Evolutionary conservation across 1,140 invertebrate genomes (phyloP).

Genomic region (Brevipalpus yothersi): DNA sequence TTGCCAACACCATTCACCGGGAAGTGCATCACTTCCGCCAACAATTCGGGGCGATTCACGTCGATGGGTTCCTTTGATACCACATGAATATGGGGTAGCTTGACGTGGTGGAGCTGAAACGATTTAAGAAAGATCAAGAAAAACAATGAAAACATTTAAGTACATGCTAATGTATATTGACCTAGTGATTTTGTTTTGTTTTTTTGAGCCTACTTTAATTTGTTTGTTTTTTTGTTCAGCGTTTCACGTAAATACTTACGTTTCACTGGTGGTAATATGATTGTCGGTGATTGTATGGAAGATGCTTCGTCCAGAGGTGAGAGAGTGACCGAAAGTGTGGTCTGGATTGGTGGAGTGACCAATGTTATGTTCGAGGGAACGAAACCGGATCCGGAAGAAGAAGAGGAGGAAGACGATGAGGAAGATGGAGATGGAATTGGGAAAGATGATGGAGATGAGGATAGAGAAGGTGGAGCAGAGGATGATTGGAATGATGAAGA

Average conservation of each 20-base stretch:
- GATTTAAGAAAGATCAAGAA: neutral
- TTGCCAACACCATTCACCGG: slow-evolving; percentile 86
- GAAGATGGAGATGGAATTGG: neutral
- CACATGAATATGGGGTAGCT: slow-evolving; percentile 12
- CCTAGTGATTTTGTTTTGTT: neutral
- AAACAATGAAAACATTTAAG: neutral
- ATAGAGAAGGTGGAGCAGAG: too few relatives aligned
- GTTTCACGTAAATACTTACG: neutral
- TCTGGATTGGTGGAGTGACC: neutral
- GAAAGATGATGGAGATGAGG: neutral
- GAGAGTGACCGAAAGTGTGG: too few relatives aligned
- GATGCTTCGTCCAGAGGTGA: neutral
- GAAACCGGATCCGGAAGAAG: too few relatives aligned
- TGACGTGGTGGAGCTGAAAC: neutral
- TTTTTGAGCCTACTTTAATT: too few relatives aligned
- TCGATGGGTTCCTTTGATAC: slow-evolving; percentile 13
- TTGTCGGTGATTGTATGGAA: neutral
- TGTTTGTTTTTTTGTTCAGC: too few relatives aligned
- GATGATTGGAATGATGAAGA: neutral
- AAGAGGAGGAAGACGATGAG: too few relatives aligned
- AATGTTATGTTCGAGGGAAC: neutral
- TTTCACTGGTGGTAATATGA: neutral
- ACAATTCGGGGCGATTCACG: slow-evolving; percentile 34
- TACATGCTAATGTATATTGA: neutral
- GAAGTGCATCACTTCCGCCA: slow-evolving; percentile 63